Percentiles rank a stretch among this genome's conserved stretches.
These are phyloP conservation scores for Knipowitschia caucasica DNA, from an alignment of 2,797 vertebrate genomes.

Conservation along the genomic window DNA sequence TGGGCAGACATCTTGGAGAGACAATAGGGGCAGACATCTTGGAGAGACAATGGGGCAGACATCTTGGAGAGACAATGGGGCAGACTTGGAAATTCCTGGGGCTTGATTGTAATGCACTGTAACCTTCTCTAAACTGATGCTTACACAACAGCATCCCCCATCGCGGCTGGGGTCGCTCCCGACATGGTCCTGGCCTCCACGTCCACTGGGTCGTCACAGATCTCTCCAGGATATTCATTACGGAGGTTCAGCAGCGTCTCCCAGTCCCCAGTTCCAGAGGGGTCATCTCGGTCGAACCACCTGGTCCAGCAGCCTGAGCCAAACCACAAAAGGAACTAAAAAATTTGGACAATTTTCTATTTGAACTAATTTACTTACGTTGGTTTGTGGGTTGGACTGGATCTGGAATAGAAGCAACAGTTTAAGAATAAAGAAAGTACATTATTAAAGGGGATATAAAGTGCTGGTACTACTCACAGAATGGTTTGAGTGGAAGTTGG, in stretches of 20 bases:
- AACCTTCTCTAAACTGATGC: no score
- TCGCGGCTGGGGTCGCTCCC: constrained; percentile 11
- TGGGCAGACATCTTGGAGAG: no score
- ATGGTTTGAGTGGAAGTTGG: no score
- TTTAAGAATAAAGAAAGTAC: no score
- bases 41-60: no score
- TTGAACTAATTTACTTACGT: background rate
- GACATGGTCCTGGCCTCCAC: constrained; percentile 37
- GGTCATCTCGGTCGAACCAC: constrained; percentile 55
- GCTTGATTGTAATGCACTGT: no score
- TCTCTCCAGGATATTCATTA: constrained; percentile 22
- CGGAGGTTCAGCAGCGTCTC: constrained; percentile 19
- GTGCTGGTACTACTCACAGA: no score
- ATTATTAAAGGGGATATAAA: no score
- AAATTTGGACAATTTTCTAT: background rate
- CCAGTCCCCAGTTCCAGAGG: constrained; percentile 37
- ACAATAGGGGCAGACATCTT: no score
- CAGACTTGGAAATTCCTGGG: no score
- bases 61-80: no score
- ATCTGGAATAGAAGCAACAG: no score
- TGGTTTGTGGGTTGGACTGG: background rate
- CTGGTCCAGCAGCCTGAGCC: constrained; percentile 48
- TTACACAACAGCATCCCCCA: constrained; percentile 40
- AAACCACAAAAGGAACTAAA: background rate
- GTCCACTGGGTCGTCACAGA: constrained; percentile 23